phyloP scores from a whole-genome alignment of 1,140 invertebrate species.

The Scaptomyza graminum region DNA sequence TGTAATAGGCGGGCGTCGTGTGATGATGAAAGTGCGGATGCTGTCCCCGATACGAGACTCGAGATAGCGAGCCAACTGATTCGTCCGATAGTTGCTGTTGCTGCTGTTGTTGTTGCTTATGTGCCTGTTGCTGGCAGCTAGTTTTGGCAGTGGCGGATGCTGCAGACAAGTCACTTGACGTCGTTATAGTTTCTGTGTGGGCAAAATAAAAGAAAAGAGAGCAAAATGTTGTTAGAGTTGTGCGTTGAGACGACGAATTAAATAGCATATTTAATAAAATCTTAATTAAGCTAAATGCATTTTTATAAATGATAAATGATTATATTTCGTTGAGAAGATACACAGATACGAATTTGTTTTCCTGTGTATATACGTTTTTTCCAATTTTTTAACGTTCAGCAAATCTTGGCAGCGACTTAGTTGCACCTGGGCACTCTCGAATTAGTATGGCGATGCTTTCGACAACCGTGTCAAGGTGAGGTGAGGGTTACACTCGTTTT shows the following conservation, averaged over 20 bases:
- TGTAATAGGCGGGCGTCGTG: slow-evolving; percentile 79
- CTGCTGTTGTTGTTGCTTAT: slow-evolving; percentile 43
- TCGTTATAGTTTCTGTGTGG: slow-evolving; percentile 69
- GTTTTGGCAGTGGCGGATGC: slow-evolving; percentile 83
- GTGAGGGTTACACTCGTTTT: slow-evolving; percentile 77
- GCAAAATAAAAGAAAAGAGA: not conserved
- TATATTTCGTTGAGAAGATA: not conserved
- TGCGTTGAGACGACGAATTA: not conserved
- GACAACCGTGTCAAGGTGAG: slow-evolving; percentile 76
- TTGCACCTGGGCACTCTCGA: slow-evolving; percentile 76
- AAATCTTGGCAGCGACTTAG: slow-evolving; percentile 81
- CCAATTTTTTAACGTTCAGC: slow-evolving; percentile 35
- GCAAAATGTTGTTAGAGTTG: not conserved
- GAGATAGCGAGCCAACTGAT: slow-evolving; percentile 33
- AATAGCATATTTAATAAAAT: slow-evolving; percentile 33
- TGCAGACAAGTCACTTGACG: slow-evolving; percentile 79
- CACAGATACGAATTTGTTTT: not conserved
- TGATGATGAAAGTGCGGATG: slow-evolving; percentile 81
- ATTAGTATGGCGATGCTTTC: slow-evolving; percentile 58
- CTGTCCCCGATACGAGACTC: slow-evolving; percentile 65
- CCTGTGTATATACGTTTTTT: no score
- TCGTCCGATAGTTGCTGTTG: slow-evolving; percentile 45
- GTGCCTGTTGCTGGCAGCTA: slow-evolving; percentile 74
- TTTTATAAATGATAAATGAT: not conserved
- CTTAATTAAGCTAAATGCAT: slow-evolving; percentile 33